Percentiles rank a stretch among this genome's conserved stretches.
These are phyloP conservation scores for Panthera uncia DNA, from an alignment of 2,113 vertebrate genomes.

Conservation along the genomic window DNA sequence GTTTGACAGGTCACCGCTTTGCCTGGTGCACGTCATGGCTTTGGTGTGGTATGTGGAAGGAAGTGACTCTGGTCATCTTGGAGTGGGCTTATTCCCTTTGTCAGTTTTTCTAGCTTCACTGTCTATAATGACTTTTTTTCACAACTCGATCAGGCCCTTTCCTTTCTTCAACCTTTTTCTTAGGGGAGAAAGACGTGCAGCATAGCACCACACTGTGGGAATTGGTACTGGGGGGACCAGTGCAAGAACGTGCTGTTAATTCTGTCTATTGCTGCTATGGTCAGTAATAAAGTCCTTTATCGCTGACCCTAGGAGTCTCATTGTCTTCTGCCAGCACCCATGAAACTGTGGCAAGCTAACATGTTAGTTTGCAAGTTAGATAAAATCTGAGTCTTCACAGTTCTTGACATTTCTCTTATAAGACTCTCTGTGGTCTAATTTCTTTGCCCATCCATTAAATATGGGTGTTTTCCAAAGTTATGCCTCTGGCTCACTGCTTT, in stretches of 20 bases:
- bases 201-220: background rate
- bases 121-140: background rate
- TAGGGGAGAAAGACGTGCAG: background rate
- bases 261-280: background rate
- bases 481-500: background rate
- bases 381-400: background rate
- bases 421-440: background rate
- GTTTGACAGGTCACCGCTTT: background rate
- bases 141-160: background rate
- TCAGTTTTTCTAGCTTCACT: conserved; percentile 1
- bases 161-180: background rate
- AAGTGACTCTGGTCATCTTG: background rate
- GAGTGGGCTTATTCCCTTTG: background rate
- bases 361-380: background rate
- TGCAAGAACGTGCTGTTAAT: background rate
- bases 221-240: background rate
- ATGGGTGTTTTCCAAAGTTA: background rate
- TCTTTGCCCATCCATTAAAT: background rate
- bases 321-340: background rate
- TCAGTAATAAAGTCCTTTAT: background rate
- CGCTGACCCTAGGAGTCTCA: background rate
- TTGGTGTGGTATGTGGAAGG: background rate
- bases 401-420: background rate
- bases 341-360: background rate
- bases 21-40: background rate